phyloP scores from a whole-genome alignment of 2,888 invertebrate species.

The Xylocampa areola region DNA sequence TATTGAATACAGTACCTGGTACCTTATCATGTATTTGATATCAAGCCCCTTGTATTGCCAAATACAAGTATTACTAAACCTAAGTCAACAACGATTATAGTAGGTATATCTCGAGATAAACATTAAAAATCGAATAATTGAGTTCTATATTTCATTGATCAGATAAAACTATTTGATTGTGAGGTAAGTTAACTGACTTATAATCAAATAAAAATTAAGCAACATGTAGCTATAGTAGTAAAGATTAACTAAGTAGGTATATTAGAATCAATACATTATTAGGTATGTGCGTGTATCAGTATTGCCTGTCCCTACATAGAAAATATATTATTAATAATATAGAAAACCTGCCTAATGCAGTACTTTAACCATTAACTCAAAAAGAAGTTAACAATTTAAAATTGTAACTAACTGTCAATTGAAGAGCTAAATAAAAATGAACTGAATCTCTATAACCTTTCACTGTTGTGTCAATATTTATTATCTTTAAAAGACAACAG shows the following conservation, averaged over 20 bases:
- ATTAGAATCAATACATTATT: no score
- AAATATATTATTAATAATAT: no score
- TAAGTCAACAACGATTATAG: conserved; percentile 17
- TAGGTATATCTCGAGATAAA: conserved; percentile 29
- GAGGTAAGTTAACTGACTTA: background rate
- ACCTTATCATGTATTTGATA: conserved; percentile 6
- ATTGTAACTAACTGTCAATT: no score
- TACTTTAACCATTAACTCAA: no score
- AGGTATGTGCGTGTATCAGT: no score
- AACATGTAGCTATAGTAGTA: conserved; percentile 1
- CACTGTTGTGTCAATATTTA: background rate
- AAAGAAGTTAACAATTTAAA: no score
- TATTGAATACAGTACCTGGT: no score
- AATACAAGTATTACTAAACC: conserved; percentile 26
- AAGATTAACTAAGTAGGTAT: background rate
- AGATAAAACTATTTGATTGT: conserved; percentile 3
- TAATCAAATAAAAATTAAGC: background rate
- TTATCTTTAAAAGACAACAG: background rate
- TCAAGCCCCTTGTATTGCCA: conserved; percentile 19
- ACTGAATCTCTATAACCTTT: background rate
- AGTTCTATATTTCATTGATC: conserved; percentile 4
- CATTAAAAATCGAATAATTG: conserved; percentile 14
- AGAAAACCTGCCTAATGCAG: no score
- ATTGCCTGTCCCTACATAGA: no score
- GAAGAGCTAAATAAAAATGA: no score